Conservation (phyloP, 2,113 vertebrate species). For the Ammospiza nelsoni region DNA sequence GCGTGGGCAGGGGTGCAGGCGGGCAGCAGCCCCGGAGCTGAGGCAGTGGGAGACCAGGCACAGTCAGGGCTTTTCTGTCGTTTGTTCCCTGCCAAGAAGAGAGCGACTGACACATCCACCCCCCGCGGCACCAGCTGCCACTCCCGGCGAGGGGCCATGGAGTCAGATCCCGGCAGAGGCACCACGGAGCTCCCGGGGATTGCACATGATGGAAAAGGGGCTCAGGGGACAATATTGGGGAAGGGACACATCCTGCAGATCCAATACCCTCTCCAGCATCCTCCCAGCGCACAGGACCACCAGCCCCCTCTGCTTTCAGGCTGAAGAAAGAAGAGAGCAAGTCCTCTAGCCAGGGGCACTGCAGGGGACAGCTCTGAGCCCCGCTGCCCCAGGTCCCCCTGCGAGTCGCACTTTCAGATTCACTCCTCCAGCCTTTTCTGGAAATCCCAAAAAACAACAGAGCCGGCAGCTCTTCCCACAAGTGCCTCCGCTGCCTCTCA, state of each 20-base stretch:
- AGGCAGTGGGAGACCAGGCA: slow-evolving; percentile 15
- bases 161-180: background rate
- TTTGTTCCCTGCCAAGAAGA: slow-evolving; percentile 40
- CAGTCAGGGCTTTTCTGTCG: background rate
- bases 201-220: accelerated
- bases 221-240: background rate
- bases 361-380: background rate
- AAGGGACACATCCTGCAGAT: background rate
- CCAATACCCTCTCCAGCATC: background rate
- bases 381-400: accelerated
- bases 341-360: background rate
- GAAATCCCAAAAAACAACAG: slow-evolving; percentile 41
- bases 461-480: background rate
- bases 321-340: background rate
- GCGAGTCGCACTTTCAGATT: background rate
- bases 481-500: background rate
- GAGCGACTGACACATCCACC: slow-evolving; percentile 53
- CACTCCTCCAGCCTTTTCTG: background rate
- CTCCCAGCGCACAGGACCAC: background rate
- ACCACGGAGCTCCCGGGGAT: background rate
- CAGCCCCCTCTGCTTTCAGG: accelerated
- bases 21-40: background rate
- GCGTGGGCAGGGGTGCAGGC: background rate
- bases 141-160: background rate
- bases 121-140: slow-evolving; percentile 25